A percentile compares a stretch with the other conserved stretches of the same genome.
phyloP scores from a whole-genome alignment of 2,113 vertebrate species.

The Xenopus tropicalis region UCB_Xtro_10.0 CM004446.2:111654001-111654500 shows the following conservation, averaged over 20 bases:
- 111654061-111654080: not conserved
- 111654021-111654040: slow-evolving; percentile 98
- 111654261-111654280: not conserved
- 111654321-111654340: slow-evolving; percentile 37
- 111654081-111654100: not conserved
- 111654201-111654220: too few relatives aligned
- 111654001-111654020: slow-evolving; percentile 98
- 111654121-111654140: not conserved
- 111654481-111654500: too few relatives aligned
- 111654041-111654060: slow-evolving; percentile 62
- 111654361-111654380: slow-evolving; percentile 26
- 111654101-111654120: not conserved
- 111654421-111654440: too few relatives aligned
- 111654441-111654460: too few relatives aligned
- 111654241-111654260: too few relatives aligned
- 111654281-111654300: slow-evolving; percentile 33
- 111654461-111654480: too few relatives aligned
- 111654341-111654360: slow-evolving; percentile 29
- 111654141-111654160: not conserved
- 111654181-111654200: too few relatives aligned
- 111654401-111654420: slow-evolving; percentile 27
- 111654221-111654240: too few relatives aligned
- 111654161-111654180: too few relatives aligned
- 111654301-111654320: slow-evolving; percentile 37
- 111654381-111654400: slow-evolving; percentile 24